phyloP scores from a whole-genome alignment of 2,113 vertebrate species.

The Cyphomyrus discorhynchus region DNA sequence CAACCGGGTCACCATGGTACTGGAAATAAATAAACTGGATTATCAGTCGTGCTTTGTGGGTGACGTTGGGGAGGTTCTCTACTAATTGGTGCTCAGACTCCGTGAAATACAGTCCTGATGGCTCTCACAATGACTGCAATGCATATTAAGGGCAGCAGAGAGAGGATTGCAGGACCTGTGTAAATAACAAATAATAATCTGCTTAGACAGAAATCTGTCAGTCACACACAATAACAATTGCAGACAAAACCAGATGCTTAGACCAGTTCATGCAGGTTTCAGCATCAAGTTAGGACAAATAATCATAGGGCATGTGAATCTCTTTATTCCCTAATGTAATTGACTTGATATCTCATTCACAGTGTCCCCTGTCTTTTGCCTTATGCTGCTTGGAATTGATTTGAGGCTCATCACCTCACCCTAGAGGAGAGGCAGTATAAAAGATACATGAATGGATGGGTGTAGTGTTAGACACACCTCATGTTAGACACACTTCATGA shows the following conservation, averaged over 20 bases:
- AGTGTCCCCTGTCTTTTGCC: not conserved
- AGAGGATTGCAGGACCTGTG: not conserved
- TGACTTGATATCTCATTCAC: not conserved
- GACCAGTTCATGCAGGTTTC: not conserved
- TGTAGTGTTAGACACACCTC: not conserved
- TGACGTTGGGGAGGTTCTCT: not conserved
- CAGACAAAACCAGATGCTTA: not conserved
- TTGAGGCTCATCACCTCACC: not conserved
- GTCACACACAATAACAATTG: not conserved
- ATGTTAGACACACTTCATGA: not conserved
- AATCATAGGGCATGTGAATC: not conserved
- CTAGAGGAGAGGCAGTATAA: not conserved
- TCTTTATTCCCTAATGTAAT: not conserved
- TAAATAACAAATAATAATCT: not conserved
- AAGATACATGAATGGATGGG: not conserved
- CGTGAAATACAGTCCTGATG: conserved; percentile 1
- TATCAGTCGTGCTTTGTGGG: not conserved
- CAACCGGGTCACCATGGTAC: not conserved
- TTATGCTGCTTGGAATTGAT: not conserved
- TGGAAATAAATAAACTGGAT: conserved; percentile 7
- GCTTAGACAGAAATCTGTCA: not conserved
- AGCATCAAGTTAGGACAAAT: not conserved
- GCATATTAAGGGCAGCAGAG: not conserved
- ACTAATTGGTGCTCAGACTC: not conserved
- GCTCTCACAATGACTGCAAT: not conserved